Percentiles rank a stretch among this genome's conserved stretches.
phyloP scores from a whole-genome alignment of 2,797 vertebrate species.

The Hypotaenidia okinawae region DNA sequence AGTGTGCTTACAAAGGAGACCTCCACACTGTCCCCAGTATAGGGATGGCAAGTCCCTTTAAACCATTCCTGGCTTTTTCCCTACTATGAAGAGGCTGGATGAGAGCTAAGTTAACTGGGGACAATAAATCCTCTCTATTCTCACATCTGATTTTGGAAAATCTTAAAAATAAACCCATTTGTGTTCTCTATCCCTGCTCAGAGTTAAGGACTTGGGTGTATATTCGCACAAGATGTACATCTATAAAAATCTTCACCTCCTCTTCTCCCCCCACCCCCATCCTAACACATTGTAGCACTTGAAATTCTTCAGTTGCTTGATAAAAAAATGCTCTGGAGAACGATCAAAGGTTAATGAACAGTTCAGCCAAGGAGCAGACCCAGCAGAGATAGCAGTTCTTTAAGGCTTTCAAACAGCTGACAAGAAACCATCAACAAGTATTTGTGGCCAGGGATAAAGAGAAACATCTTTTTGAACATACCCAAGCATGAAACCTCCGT shows the following conservation, averaged over 20 bases:
- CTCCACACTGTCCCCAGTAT: neutral
- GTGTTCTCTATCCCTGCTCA: neutral
- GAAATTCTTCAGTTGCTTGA: neutral
- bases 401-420: conserved; percentile 59
- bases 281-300: neutral
- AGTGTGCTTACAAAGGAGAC: neutral
- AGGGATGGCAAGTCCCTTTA: neutral
- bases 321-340: neutral
- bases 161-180: neutral
- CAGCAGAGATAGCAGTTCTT: conserved; percentile 33
- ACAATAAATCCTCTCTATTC: neutral
- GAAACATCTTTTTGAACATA: conserved; percentile 65
- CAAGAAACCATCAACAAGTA: conserved; percentile 62
- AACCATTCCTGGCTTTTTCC: neutral
- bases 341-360: conserved; percentile 62
- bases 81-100: neutral
- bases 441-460: conserved; percentile 64
- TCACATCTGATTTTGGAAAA: neutral
- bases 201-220: neutral
- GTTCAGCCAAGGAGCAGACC: conserved; percentile 56
- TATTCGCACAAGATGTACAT: neutral
- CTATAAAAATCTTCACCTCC: conserved; percentile 24
- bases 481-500: conserved; percentile 52
- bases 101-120: neutral
- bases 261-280: neutral